Base-by-base conservation (phyloP, 2,113 vertebrate genomes). In the Pygoscelis adeliae region DNA sequence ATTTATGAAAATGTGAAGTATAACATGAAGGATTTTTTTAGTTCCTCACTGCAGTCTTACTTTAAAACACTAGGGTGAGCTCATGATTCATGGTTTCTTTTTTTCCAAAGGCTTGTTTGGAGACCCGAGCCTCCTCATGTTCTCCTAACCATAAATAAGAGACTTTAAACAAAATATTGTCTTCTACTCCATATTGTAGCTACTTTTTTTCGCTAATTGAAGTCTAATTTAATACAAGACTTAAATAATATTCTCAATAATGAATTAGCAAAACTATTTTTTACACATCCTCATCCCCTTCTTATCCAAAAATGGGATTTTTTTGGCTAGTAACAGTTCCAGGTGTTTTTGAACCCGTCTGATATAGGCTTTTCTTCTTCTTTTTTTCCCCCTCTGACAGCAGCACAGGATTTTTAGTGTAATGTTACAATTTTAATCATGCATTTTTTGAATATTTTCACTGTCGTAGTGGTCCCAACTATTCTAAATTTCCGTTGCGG, bases 401-500 rank as follows among this genome's bases (percentile, higher is more conserved):
- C 23, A 95, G 34, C 69, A 22, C 4, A 8, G 34, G 63, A 29
- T 29, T 89, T 93, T 87, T 82, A 81, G 65, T 63, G 26, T 86
- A 66, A 52, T 2, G 52, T 65, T 70, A 67, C 44, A 59, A 74
- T 91, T 82, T 61, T 74, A 56, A 78, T 80, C 36, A 47, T 70
- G 79, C 89, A 94, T 97, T 96, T 95, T 90, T 97, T 8, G 85
- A 83, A 94, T 95, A 61, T 91, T 94, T 97, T 85, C 82, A 36
- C 71, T 86, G 55, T 44, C 1, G 0, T 52, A 90, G 62, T 59
- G 78, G 79, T 91, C 94, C 50, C 82, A 97, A 36, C 62, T 96
- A 96, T 97, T 97, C 93, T 88, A n/a, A 97, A 96, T 96, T 96
- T 97, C 94, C 87, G 42, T 66, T 90, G 78, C 0, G 58, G 85